Conservation (phyloP, 2,888 invertebrate genomes). For the Bellardia bayeri region DNA sequence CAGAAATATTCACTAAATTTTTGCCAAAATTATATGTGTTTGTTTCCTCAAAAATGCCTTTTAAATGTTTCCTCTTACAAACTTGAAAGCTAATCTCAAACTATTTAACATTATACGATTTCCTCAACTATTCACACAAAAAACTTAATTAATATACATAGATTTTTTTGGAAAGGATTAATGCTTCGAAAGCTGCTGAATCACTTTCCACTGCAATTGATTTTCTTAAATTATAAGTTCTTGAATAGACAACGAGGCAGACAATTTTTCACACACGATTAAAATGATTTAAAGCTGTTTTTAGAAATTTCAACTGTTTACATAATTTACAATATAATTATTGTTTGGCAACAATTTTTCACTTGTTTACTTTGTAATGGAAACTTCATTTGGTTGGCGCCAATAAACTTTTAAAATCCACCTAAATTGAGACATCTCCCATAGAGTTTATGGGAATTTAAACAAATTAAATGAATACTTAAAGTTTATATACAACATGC, state of each 20-base stretch:
- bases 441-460: conserved; percentile 72
- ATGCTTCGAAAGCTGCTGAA: no score
- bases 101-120: no score
- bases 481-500: conserved; percentile 19
- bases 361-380: conserved; percentile 54
- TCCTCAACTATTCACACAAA: not conserved
- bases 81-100: no score
- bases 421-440: conserved; percentile 70
- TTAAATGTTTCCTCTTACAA: no score
- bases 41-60: no score
- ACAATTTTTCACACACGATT: conserved; percentile 5
- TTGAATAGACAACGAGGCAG: conserved; percentile 15
- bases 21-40: no score
- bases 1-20: no score
- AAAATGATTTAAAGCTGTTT: conserved; percentile 8
- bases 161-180: no score
- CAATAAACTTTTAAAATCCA: conserved; percentile 66
- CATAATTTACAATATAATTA: conserved; percentile 25
- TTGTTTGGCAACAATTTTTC: conserved; percentile 21
- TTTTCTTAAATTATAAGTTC: not conserved
- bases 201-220: not conserved
- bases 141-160: not conserved
- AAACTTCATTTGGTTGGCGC: conserved; percentile 70
- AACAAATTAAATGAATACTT: conserved; percentile 70
- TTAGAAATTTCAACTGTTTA: not conserved